phyloP scores from a whole-genome alignment of 1,140 invertebrate species.

The Gonioctena quinquepunctata region DNA sequence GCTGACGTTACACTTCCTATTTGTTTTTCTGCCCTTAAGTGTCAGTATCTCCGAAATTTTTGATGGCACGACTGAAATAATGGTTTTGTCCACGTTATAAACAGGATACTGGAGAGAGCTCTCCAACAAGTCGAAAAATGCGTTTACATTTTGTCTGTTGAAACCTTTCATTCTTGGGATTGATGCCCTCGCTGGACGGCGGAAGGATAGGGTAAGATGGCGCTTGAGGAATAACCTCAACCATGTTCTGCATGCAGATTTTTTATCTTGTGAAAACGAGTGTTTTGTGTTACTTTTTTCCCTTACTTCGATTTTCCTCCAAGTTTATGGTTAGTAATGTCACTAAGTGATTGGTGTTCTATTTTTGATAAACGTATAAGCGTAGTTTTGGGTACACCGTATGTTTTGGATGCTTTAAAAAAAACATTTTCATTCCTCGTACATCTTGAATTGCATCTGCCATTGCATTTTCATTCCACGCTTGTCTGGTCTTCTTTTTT shows the following conservation, averaged over 20 bases:
- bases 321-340: constrained; percentile 13
- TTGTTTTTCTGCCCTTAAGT: constrained; percentile 20
- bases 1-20: neutral
- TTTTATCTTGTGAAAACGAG: constrained; percentile 11
- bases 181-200: neutral
- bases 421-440: constrained; percentile 4
- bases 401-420: constrained; percentile 7
- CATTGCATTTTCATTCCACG: constrained; percentile 4
- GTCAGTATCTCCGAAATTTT: constrained; percentile 45
- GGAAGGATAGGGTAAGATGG: constrained; percentile 17
- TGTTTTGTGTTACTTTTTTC: neutral
- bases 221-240: constrained; percentile 17
- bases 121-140: constrained; percentile 17
- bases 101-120: constrained; percentile 20
- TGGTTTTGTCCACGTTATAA: constrained; percentile 53
- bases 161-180: neutral
- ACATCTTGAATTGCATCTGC: constrained; percentile 12
- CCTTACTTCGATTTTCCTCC: neutral
- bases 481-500: constrained; percentile 2
- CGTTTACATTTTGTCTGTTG: neutral
- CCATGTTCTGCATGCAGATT: constrained; percentile 16
- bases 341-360: constrained; percentile 9
- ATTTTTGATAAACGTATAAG: constrained; percentile 7
- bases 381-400: constrained; percentile 10
- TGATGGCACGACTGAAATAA: constrained; percentile 44